Conservation (phyloP, 2,888 invertebrate species). For the Stenoptilia bipunctidactyla region DNA sequence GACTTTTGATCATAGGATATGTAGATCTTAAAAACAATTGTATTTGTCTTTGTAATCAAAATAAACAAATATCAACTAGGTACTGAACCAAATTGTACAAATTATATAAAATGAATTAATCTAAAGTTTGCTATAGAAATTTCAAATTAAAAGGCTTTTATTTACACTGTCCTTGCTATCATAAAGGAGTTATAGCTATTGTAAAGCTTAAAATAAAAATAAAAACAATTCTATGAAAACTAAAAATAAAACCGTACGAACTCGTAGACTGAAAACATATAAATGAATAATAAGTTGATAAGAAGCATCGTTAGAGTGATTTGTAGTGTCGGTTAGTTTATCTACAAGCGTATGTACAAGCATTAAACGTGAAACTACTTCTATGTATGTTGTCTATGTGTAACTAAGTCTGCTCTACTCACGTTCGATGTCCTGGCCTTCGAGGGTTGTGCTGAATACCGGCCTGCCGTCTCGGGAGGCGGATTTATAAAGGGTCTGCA, state of each 20-base stretch:
- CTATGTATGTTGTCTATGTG: no score
- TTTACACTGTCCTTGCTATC: no score
- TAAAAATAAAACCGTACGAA: constrained; percentile 38
- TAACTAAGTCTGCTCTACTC: constrained; percentile 71
- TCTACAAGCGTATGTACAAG: constrained; percentile 67
- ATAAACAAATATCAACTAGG: no score
- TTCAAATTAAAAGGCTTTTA: no score
- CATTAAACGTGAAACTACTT: constrained; percentile 30
- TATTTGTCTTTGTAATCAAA: no score
- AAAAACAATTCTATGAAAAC: no score
- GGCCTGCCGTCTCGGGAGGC: constrained; percentile 73
- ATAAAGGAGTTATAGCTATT: no score
- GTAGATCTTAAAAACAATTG: no score
- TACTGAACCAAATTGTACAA: no score
- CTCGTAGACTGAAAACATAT: constrained; percentile 18
- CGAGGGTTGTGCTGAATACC: constrained; percentile 79
- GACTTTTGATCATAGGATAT: constrained; percentile 7
- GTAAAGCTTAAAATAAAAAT: no score
- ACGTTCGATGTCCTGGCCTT: constrained; percentile 85
- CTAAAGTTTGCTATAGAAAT: no score
- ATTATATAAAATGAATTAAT: no score
- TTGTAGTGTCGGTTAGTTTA: constrained; percentile 52
- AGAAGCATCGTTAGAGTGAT: constrained; percentile 49
- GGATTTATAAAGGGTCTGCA: constrained; percentile 32
- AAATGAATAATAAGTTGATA: constrained; percentile 22